A percentile compares a stretch with the other conserved stretches of the same genome.
phyloP scores from a whole-genome alignment of 2,113 vertebrate genomes.

The Delphinapterus leucas region DNA sequence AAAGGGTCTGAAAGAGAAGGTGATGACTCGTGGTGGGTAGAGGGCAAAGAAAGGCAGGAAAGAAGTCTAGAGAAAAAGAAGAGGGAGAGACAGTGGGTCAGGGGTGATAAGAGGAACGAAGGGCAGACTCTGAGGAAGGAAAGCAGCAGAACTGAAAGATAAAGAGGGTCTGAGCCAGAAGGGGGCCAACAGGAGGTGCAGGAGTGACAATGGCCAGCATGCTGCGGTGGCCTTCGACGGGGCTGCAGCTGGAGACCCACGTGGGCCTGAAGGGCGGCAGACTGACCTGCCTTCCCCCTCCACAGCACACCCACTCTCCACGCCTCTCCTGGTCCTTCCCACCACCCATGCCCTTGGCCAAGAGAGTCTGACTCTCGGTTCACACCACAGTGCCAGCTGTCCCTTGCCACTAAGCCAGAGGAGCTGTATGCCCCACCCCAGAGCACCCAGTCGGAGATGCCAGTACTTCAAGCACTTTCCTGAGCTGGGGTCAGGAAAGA shows the following conservation, averaged over 20 bases:
- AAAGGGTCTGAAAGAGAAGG: neutral
- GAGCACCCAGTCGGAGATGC: neutral
- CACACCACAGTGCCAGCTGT: neutral
- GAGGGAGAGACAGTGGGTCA: neutral
- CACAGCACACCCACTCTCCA: neutral
- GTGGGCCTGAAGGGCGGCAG: neutral
- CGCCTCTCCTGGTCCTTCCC: neutral
- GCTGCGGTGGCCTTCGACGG: neutral
- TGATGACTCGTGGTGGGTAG: rapidly evolving
- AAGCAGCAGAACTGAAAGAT: neutral
- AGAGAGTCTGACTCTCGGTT: neutral
- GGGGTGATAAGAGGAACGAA: neutral
- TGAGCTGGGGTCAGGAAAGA: neutral
- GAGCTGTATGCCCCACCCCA: rapidly evolving
- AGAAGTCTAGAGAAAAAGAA: neutral
- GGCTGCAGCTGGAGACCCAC: neutral
- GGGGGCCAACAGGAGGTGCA: neutral
- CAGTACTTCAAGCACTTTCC: neutral
- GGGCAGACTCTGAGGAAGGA: neutral
- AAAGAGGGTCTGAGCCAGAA: neutral
- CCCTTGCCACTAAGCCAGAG: neutral
- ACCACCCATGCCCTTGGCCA: neutral
- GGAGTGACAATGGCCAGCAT: neutral
- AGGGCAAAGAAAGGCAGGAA: neutral
- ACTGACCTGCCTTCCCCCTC: neutral